Base-by-base conservation (phyloP, 2,797 vertebrate species). In the Pelobates cultripes region DNA sequence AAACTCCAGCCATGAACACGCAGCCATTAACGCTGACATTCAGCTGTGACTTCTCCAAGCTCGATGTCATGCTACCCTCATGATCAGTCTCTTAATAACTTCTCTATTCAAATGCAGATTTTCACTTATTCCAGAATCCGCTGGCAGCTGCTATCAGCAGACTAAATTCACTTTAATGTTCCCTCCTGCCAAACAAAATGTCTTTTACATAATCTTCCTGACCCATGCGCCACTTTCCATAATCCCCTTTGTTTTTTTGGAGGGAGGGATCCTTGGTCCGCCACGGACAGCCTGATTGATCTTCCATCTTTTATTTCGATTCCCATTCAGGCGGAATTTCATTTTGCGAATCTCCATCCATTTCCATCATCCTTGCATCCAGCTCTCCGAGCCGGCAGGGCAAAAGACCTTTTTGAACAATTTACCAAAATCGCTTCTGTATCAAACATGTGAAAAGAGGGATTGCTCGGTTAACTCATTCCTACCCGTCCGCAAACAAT, bases 91-190 rank as follows among this genome's bases (percentile, higher is more conserved):
- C 68, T 70, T 51, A 51, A 51, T 51, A 51, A 51, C 47, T 51
- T 51, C 10, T 2, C 68, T 70, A 71, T 79, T 85, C 44, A 85
- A 61, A 85, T 85, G 84, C 43, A 85, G 67, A 85, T 51, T 51
- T 51, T 51, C 47, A 51, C 47, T 51, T 51, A 51, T 51, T 51
- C 47, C 47, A 10, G 47, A 51, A 51, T 81, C 45, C 43, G 51
- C 7, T 42, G 42, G 17, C 72, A 43, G 53, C 47, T 55, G 45
- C 44, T 47, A 73, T 73, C 47, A 53, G 17, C 42, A 3, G 55
- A 43, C 41, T n/a, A 15, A 74, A 74, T 60, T 74, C 55, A 61
- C 72, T 74, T 74, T 74, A 74, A 74, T 74, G 72, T 74, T 61
- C 14, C 42, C 40, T 61, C 13, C 55, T 61, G 55, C 53, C 53